A percentile compares a stretch with the other conserved stretches of the same genome.
These are phyloP conservation scores for Zaprionus camerounensis DNA, from an alignment of 1,140 invertebrate species.

Conservation along the genomic window DNA sequence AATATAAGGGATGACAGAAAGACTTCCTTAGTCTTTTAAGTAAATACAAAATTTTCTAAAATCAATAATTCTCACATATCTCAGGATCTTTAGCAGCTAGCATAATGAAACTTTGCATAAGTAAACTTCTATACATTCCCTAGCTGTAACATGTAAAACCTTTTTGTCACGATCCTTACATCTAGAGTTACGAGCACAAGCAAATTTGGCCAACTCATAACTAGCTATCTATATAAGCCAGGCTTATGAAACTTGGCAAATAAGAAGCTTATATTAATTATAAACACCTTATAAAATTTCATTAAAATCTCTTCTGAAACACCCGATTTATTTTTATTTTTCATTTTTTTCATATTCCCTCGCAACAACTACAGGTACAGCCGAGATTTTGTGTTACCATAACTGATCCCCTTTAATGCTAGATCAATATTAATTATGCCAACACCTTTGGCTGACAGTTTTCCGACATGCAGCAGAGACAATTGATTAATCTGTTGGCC, in stretches of 20 bases:
- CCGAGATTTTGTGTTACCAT: constrained; percentile 32
- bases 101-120: too few relatives aligned
- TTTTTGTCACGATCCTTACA: too few relatives aligned
- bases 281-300: not conserved
- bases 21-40: too few relatives aligned
- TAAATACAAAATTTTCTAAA: too few relatives aligned
- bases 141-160: too few relatives aligned
- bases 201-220: not conserved
- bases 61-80: too few relatives aligned
- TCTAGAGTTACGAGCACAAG: not conserved
- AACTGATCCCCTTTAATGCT: constrained; percentile 44
- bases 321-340: not conserved
- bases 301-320: not conserved
- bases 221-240: not conserved
- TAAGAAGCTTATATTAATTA: not conserved
- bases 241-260: not conserved
- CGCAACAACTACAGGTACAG: constrained; percentile 2
- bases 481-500: constrained; percentile 76
- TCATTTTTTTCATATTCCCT: not conserved
- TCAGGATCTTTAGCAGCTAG: too few relatives aligned
- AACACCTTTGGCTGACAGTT: constrained; percentile 72
- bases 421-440: constrained; percentile 81
- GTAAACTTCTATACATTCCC: too few relatives aligned
- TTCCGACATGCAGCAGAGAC: constrained; percentile 24
- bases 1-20: too few relatives aligned